Base-by-base conservation (phyloP, 1,140 invertebrate genomes). In the Ruditapes philippinarum region DNA sequence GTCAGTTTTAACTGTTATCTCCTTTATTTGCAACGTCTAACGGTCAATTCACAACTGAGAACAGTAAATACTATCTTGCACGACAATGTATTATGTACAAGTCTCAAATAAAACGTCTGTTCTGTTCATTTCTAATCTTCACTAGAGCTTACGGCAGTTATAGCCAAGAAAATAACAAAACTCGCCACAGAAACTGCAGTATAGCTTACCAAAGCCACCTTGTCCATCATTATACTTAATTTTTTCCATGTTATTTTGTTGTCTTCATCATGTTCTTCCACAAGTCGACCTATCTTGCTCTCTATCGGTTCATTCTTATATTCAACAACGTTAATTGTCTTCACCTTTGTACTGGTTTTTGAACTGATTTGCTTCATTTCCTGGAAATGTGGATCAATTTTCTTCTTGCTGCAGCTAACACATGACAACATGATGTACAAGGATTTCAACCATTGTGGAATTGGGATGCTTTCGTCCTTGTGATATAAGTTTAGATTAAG, bases 401-500 rank as follows among this genome's bases (percentile, higher is more conserved):
- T 49, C 31, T 54, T 25, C 25, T 25, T 17, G 9, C n/a, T 49
- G 22, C 40, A 28, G 42, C 42, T 2, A 5, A 33, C 25, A 33
- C 31, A 51, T 0, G 74, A 33, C 3, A 78, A 54, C 9, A 5
- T 28, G 14, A 28, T 3, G 25, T 81, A 81, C 25, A 81, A 5
- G 0, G 22, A 25, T 57, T 65, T 11, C 7, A 81, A 17, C 79
- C 79, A 81, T 0, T 4, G 2, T 11, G 79, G 79, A 65, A 81
- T 45, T 3, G 31, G 54, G 1, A 62, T 36, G 9, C 14, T 65
- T 42, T 81, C 79, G 12, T 62, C 60, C 19, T 12, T 65, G 79
- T 81, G 33, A 45, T 81, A 81, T 36, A 0, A 40, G 19, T 49
- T 62, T 42, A 81, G 36, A 70, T 73, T 84, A 40, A 73, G 0